These are phyloP conservation scores for Opisthograptis luteolata DNA, from an alignment of 2,888 invertebrate species.

Conservation along the genomic window DNA sequence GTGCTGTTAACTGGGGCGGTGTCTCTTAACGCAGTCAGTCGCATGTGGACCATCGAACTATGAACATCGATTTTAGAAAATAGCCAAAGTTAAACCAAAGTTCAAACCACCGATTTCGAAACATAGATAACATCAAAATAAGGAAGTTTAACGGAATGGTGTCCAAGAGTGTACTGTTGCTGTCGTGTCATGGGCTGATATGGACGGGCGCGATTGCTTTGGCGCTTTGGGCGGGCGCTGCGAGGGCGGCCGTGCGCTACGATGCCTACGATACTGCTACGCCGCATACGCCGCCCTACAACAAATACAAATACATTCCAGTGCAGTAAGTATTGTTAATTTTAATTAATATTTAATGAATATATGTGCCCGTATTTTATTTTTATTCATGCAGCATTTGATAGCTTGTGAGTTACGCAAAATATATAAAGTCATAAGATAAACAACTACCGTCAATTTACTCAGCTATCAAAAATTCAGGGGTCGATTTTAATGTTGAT, in stretches of 20 bases:
- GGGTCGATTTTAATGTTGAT: too few species aligned
- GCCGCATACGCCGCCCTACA: conserved; percentile 66
- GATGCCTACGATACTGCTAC: conserved; percentile 77
- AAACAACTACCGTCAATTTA: too few species aligned
- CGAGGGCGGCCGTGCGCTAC: conserved; percentile 61
- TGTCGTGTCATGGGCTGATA: conserved; percentile 65
- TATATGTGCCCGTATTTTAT: not conserved
- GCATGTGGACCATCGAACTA: conserved; percentile 51
- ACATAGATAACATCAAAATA: not conserved
- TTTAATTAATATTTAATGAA: not conserved
- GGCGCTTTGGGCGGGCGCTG: conserved; percentile 69
- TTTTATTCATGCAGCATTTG: too few species aligned
- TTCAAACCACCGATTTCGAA: not conserved
- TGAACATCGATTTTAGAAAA: conserved; percentile 46
- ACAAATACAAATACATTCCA: conserved; percentile 71
- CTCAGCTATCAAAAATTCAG: too few species aligned
- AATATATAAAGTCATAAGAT: too few species aligned
- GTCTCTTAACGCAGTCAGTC: conserved; percentile 61
- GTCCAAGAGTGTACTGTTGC: conserved; percentile 53
- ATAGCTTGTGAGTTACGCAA: too few species aligned
- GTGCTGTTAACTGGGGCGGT: conserved; percentile 66
- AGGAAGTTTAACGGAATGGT: conserved; percentile 47
- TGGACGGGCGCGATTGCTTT: conserved; percentile 58
- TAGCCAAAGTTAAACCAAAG: conserved; percentile 17
- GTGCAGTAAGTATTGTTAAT: conserved; percentile 62